phyloP scores from a whole-genome alignment of 1,140 invertebrate genomes.

The Rhyzopertha dominica region DNA sequence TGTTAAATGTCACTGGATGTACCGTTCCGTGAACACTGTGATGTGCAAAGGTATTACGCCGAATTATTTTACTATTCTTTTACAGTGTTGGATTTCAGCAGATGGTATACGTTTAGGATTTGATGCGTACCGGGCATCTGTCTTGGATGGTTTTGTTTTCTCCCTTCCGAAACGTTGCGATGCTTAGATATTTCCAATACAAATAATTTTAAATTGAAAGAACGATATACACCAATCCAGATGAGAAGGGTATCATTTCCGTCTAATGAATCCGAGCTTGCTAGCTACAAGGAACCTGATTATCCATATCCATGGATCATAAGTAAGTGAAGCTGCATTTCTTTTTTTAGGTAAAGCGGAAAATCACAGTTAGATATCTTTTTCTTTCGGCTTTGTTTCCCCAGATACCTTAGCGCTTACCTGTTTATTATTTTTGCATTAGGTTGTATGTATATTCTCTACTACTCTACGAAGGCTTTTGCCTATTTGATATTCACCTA shows the following conservation, averaged over 20 bases:
- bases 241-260: constrained; percentile 37
- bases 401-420: not conserved
- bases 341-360: not conserved
- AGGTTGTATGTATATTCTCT: not conserved
- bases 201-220: no score
- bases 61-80: no score
- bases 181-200: no score
- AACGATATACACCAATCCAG: no score
- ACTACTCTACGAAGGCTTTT: not conserved
- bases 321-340: constrained; percentile 28
- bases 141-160: no score
- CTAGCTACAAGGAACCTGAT: constrained; percentile 31
- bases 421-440: not conserved
- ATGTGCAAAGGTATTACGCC: no score
- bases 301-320: constrained; percentile 20
- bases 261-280: constrained; percentile 20
- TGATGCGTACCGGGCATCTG: no score
- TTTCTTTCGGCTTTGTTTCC: not conserved
- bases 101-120: no score
- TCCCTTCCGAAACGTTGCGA: no score
- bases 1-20: no score
- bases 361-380: not conserved
- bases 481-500: not conserved
- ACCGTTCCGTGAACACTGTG: no score
- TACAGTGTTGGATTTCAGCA: no score